Evolutionary conservation across 1,140 invertebrate genomes (phyloP).

Genomic region (Drosophila sp.): DNA sequence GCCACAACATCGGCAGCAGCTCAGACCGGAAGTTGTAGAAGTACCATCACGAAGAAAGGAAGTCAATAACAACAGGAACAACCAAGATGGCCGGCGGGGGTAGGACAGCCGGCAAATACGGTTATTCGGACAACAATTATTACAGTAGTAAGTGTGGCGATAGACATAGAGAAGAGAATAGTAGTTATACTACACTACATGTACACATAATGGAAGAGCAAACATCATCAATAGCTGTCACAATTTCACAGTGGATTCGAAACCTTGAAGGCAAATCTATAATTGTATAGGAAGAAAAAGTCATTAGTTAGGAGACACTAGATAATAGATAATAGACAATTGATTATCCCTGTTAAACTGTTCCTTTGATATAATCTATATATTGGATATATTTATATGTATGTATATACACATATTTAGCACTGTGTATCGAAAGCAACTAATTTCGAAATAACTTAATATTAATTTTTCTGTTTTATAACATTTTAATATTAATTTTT

Average conservation of each 20-base stretch:
- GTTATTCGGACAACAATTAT: conserved; percentile 81
- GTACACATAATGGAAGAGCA: not conserved
- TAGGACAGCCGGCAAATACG: conserved; percentile 80
- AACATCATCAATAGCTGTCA: conserved; percentile 1
- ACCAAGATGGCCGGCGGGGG: conserved; percentile 78
- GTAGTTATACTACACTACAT: not conserved
- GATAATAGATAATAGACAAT: not conserved
- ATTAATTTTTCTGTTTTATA: no score
- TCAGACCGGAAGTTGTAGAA: conserved; percentile 43
- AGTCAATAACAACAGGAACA: conserved; percentile 53
- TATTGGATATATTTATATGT: not conserved
- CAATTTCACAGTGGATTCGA: not conserved
- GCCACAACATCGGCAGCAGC: conserved; percentile 16
- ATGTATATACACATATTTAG: no score
- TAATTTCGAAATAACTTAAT: no score
- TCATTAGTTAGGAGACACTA: not conserved
- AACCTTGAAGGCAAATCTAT: not conserved
- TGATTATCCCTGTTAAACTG: not conserved
- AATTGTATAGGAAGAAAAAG: not conserved
- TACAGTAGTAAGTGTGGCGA: conserved; percentile 71
- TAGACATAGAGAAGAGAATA: conserved; percentile 14
- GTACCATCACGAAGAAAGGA: conserved; percentile 39
- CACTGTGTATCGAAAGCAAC: not conserved
- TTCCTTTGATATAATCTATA: not conserved
- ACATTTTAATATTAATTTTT: no score